phyloP scores from a whole-genome alignment of 2,888 invertebrate genomes.

The Thymelicus acteon region DNA sequence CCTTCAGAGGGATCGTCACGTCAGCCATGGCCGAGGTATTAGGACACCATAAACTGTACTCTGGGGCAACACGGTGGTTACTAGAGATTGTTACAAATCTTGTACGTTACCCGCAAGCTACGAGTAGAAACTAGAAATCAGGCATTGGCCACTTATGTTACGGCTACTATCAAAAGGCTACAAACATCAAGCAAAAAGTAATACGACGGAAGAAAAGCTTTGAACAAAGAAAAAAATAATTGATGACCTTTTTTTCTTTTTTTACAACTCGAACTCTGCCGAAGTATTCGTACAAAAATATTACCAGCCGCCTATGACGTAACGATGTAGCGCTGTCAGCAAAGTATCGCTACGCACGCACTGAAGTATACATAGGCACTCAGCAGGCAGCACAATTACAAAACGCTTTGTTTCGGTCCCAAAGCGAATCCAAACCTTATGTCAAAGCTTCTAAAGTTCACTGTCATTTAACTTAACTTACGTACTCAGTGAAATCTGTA shows the following conservation, averaged over 20 bases:
- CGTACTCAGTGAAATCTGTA: slow-evolving; percentile 14
- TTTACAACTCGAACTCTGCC: slow-evolving; percentile 1
- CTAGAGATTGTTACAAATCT: background rate
- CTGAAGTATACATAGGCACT: slow-evolving; percentile 40
- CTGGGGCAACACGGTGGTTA: background rate
- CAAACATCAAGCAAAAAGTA: background rate
- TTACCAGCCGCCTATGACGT: slow-evolving; percentile 40
- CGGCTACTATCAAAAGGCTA: background rate
- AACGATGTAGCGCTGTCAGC: slow-evolving; percentile 37
- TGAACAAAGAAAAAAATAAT: slow-evolving; percentile 15
- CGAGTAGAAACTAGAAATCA: background rate
- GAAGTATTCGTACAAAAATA: slow-evolving; percentile 20
- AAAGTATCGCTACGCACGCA: slow-evolving; percentile 43
- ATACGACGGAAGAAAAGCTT: slow-evolving; percentile 1
- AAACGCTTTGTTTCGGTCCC: slow-evolving; percentile 45
- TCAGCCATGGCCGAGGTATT: too few relatives aligned
- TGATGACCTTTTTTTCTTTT: slow-evolving; percentile 22
- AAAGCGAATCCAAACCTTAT: slow-evolving; percentile 39
- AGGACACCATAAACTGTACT: too few relatives aligned
- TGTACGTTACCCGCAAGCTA: too few relatives aligned
- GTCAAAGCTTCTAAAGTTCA: background rate
- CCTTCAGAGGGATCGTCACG: too few relatives aligned
- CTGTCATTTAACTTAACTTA: slow-evolving; percentile 30
- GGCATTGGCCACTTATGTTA: background rate
- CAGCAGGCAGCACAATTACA: slow-evolving; percentile 47